Evolutionary conservation across 2,113 vertebrate species (phyloP).

Genomic region (Neoarius graeffei): DNA sequence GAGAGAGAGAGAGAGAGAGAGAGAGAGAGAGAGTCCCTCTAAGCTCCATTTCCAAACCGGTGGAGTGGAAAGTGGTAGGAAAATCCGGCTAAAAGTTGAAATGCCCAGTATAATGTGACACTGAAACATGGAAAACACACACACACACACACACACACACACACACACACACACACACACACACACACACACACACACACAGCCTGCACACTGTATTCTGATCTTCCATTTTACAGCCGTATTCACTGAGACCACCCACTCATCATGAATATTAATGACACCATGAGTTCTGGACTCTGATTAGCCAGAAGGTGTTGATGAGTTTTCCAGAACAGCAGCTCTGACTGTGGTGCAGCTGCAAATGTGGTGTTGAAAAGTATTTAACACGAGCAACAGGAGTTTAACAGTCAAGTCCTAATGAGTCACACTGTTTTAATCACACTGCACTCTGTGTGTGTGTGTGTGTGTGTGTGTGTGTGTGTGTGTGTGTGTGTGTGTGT

Average conservation of each 20-base stretch:
- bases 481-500: slow-evolving; percentile 14
- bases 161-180: neutral
- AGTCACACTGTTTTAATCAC: slow-evolving; percentile 61
- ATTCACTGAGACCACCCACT: neutral
- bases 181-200: neutral
- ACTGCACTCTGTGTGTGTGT: neutral
- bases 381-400: slow-evolving; percentile 51
- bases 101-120: slow-evolving; percentile 47
- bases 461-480: slow-evolving; percentile 12
- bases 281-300: neutral
- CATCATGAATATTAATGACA: neutral
- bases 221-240: neutral
- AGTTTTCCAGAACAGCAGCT: neutral
- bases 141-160: neutral
- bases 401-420: slow-evolving; percentile 57
- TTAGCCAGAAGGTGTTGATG: neutral
- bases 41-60: slow-evolving; percentile 47
- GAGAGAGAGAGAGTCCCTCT: slow-evolving; percentile 55
- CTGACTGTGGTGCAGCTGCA: neutral
- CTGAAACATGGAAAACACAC: slow-evolving; percentile 1
- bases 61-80: slow-evolving; percentile 39
- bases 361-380: slow-evolving; percentile 34
- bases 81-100: slow-evolving; percentile 31
- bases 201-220: neutral
- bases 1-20: neutral